These are phyloP conservation scores for Tangara arthus DNA, from an alignment of 2,797 vertebrate species.

Conservation along the genomic window DNA sequence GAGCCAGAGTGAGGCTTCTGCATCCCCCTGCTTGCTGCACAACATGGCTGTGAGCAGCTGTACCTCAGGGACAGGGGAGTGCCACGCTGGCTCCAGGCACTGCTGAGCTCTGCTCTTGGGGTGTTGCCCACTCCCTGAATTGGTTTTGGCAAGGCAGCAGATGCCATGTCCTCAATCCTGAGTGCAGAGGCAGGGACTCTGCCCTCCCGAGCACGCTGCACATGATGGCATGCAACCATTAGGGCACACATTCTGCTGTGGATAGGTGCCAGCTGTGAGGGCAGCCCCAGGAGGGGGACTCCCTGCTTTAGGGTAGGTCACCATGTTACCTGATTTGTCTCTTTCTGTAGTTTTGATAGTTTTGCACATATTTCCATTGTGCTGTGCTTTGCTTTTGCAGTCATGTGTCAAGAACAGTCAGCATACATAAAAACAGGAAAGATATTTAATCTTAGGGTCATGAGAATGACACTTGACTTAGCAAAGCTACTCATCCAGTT, in stretches of 20 bases:
- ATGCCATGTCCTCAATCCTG: rapidly evolving
- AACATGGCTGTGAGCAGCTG: neutral
- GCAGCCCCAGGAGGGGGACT: neutral
- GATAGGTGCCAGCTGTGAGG: neutral
- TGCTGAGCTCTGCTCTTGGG: neutral
- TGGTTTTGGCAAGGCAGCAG: neutral
- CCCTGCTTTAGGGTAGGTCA: neutral
- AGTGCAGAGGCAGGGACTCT: neutral
- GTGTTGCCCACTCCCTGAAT: neutral
- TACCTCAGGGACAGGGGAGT: neutral
- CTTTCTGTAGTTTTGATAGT: neutral
- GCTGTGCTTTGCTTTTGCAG: neutral
- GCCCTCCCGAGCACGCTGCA: rapidly evolving
- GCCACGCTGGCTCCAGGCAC: rapidly evolving
- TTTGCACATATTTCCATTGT: neutral
- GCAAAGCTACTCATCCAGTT: slow-evolving; percentile 16
- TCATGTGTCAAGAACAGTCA: neutral
- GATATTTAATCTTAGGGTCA: slow-evolving; percentile 56
- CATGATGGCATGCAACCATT: rapidly evolving
- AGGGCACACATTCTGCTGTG: neutral
- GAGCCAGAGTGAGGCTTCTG: neutral
- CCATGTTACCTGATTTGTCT: neutral
- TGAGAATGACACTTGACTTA: slow-evolving; percentile 54
- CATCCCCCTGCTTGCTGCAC: neutral
- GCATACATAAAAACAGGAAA: slow-evolving; percentile 60